A percentile compares a stretch with the other conserved stretches of the same genome.
Conservation (phyloP, 2,797 vertebrate species). For the Mormyrus hasselquistii region DNA sequence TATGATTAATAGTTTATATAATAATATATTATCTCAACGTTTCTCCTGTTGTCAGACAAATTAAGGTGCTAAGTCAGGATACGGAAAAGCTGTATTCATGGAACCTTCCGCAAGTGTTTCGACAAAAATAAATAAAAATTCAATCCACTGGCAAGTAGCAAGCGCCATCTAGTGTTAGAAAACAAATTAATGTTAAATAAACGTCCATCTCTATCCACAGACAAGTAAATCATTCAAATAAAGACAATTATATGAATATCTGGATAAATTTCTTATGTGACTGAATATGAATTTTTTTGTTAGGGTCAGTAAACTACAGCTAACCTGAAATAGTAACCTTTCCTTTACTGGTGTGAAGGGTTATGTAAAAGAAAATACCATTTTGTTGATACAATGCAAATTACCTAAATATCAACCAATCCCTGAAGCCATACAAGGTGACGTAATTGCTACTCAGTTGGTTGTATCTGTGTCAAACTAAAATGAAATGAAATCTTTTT, state of each 20-base stretch:
- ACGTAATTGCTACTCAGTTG: neutral
- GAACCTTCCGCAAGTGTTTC: neutral
- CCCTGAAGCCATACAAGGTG: neutral
- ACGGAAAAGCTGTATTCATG: neutral
- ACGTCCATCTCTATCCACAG: neutral
- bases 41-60: neutral
- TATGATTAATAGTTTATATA: neutral
- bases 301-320: neutral
- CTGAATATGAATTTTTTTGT: neutral
- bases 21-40: neutral
- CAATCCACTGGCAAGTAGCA: slow-evolving; percentile 37
- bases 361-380: neutral
- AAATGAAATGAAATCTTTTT: neutral
- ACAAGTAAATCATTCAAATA: neutral
- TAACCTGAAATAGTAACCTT: neutral
- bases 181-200: neutral
- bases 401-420: neutral
- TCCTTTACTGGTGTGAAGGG: neutral
- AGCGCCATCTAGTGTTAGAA: slow-evolving; percentile 58
- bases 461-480: neutral
- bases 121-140: neutral
- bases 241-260: neutral
- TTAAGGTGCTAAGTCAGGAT: neutral
- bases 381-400: neutral
- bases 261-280: neutral